Evolutionary conservation across 2,888 invertebrate genomes (phyloP), one percentile per base, ranked within the genome.

Genomic region (Chirona hameri): DNA sequence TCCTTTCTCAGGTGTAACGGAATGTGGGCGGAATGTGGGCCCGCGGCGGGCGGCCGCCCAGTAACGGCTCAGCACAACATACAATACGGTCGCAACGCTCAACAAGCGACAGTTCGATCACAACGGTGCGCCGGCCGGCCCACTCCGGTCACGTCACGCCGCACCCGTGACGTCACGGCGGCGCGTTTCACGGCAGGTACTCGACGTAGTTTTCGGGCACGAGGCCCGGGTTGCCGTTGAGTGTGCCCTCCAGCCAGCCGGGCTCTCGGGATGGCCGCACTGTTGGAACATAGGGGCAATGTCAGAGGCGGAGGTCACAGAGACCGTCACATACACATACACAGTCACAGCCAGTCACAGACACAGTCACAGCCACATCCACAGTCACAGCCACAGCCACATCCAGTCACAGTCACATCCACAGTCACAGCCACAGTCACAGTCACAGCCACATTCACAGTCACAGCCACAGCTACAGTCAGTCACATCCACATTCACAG

Each of bases 161-260:
- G 46, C 39, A 9, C 46, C 76, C 0, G 24, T 24, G 46, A 76
- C 76, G 46, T 39, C 69, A 39, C 65, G 12, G 76, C 39, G n/a
- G 27, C 48, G 15, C 27, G 52, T 15, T 27, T 91, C 90, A 94
- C 86, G 93, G 93, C 87, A 94, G 91, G 86, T 93, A 91, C 90
- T 98, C 97, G 83, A 98, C 97, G 89, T 98, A 98, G 90, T 98
- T 98, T 89, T 96, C 96, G 84, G 98, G 98, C 89, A 98, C 94
- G 85, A 98, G 91, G 81, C 98, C 98, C 81, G 93, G 93, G 89
- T 93, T 93, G 84, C 98, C 98, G 89, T 95, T 93, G 86, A 98
- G 90, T 82, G 95, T 94, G 85, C 99, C 99, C 88, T 98, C 96
- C 87, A 99, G 90, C 99, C 99, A 99, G 86, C 99, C 98, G 31